phyloP scores from a whole-genome alignment of 2,888 invertebrate genomes.

The Tenthredo notha region DNA sequence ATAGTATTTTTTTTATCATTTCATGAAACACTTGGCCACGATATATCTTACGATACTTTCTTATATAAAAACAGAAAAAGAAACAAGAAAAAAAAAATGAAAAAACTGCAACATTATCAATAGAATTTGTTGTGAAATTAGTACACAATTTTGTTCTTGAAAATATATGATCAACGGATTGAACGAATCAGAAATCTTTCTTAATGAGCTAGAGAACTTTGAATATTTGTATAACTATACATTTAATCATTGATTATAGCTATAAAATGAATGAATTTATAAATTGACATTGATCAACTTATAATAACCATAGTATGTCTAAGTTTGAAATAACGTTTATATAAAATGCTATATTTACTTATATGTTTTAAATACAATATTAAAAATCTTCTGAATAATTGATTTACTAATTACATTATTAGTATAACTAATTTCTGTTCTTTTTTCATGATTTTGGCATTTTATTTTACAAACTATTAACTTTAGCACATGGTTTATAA shows the following conservation, averaged over 20 bases:
- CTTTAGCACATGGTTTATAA: not conserved
- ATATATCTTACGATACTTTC: not conserved
- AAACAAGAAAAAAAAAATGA: not conserved
- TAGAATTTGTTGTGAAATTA: not conserved
- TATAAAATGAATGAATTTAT: not conserved
- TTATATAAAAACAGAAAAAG: not conserved
- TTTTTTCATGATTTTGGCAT: slow-evolving; percentile 27
- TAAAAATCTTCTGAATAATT: not conserved
- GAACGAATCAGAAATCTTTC: not conserved
- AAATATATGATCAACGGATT: not conserved
- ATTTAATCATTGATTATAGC: not conserved
- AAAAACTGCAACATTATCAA: not conserved
- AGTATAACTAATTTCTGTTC: not conserved
- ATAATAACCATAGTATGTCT: not conserved
- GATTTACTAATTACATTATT: slow-evolving; percentile 16
- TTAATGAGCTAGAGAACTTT: not conserved
- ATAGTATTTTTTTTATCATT: not conserved
- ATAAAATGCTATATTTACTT: slow-evolving; percentile 4
- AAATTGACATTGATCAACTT: not conserved
- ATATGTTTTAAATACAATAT: not conserved
- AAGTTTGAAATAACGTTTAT: not conserved
- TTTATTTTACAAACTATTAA: not conserved
- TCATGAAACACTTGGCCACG: not conserved
- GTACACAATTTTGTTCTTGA: not conserved
- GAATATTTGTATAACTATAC: not conserved